phyloP scores from a whole-genome alignment of 2,888 invertebrate species.

The Lycocerus yunnanus region DNA sequence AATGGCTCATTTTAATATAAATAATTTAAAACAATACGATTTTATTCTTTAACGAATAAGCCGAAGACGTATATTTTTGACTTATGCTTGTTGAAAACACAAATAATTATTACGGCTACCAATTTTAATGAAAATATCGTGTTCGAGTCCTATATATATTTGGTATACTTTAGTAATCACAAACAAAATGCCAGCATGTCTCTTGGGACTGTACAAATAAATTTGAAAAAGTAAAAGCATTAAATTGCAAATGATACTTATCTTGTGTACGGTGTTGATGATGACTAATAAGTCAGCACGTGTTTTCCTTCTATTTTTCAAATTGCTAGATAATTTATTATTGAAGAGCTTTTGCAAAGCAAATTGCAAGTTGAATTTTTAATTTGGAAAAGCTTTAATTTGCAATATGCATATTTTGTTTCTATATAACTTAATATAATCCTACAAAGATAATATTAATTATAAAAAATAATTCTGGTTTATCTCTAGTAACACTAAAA shows the following conservation, averaged over 20 bases:
- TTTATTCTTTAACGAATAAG: not conserved
- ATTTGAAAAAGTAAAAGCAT: too few relatives aligned
- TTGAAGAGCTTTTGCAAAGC: too few relatives aligned
- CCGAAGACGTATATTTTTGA: not conserved
- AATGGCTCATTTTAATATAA: not conserved
- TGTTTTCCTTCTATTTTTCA: too few relatives aligned
- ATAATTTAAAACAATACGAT: not conserved
- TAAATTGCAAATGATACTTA: not conserved
- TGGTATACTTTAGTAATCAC: too few relatives aligned
- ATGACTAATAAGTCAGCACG: too few relatives aligned
- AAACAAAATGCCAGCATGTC: too few relatives aligned
- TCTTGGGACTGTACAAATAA: not conserved
- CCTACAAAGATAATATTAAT: not conserved
- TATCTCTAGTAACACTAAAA: not conserved
- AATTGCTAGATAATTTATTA: too few relatives aligned
- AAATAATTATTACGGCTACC: not conserved
- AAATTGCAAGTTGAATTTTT: not conserved
- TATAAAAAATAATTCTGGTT: not conserved
- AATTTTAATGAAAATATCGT: not conserved
- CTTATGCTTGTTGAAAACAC: not conserved
- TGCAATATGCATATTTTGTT: not conserved
- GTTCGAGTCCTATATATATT: too few relatives aligned
- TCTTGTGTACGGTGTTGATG: too few relatives aligned
- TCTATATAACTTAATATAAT: not conserved
- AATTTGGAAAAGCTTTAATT: not conserved